Evolutionary conservation across 2,888 invertebrate species (phyloP).

Genomic region (Brachylomia viminalis): DNA sequence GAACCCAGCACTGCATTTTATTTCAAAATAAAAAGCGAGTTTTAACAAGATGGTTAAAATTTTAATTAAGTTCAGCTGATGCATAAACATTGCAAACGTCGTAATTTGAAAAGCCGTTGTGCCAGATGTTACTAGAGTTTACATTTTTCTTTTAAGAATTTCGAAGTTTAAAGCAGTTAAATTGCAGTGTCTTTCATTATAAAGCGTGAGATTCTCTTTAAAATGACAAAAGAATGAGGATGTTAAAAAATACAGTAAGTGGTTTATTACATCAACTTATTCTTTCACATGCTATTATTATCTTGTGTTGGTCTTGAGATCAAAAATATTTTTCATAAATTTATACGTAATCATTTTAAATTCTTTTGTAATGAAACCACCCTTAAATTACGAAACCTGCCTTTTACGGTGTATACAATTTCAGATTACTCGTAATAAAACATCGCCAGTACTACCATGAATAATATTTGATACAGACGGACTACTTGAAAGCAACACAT

Average conservation of each 20-base stretch:
- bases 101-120: conserved; percentile 41
- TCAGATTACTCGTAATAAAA: conserved; percentile 62
- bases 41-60: conserved; percentile 1
- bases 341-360: conserved; percentile 52
- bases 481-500: conserved; percentile 9
- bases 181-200: conserved; percentile 7
- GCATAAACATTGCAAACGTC: conserved; percentile 45
- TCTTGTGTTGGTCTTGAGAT: background rate
- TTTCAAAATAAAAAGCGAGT: background rate
- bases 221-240: background rate
- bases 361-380: conserved; percentile 56
- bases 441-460: conserved; percentile 26
- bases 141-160: conserved; percentile 43
- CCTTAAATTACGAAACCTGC: conserved; percentile 57
- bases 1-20: background rate
- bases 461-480: conserved; percentile 39
- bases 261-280: background rate
- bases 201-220: background rate
- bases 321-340: background rate
- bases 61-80: conserved; percentile 51
- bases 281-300: background rate
- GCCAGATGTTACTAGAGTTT: conserved; percentile 48
- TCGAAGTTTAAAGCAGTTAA: conserved; percentile 22
- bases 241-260: background rate
- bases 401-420: conserved; percentile 62